Evolutionary conservation across 2,888 invertebrate species (phyloP).

Genomic region (Eurois occulta): DNA sequence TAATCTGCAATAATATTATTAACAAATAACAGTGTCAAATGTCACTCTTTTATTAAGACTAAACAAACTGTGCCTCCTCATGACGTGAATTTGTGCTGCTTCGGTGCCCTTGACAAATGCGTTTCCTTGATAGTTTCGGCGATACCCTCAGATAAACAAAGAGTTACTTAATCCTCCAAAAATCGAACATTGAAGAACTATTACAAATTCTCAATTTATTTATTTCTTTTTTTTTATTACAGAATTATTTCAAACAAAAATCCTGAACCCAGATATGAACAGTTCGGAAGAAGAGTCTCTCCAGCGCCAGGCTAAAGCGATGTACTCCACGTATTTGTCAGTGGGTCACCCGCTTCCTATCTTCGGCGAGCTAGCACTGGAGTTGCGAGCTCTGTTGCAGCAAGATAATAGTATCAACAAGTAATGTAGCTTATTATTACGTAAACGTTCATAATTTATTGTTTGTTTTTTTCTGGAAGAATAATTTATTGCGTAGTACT

Average conservation of each 20-base stretch:
- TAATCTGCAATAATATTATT: no score
- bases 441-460: not conserved
- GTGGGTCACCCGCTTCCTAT: slow-evolving; percentile 91
- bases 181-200: not conserved
- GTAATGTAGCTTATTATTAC: slow-evolving; percentile 56
- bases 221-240: slow-evolving; percentile 43
- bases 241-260: slow-evolving; percentile 95
- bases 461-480: not conserved
- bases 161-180: not conserved
- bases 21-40: no score
- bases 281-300: slow-evolving; percentile 91
- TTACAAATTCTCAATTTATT: not conserved
- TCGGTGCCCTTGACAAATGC: no score
- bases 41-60: not conserved
- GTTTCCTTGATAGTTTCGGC: not conserved
- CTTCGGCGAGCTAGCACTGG: slow-evolving; percentile 88
- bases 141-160: not conserved
- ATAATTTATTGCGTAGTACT: not conserved
- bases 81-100: not conserved
- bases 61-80: not conserved
- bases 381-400: slow-evolving; percentile 90
- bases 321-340: slow-evolving; percentile 92
- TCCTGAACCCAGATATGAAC: slow-evolving; percentile 94
- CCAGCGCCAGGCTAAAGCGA: slow-evolving; percentile 92
- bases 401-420: slow-evolving; percentile 89